Conservation (phyloP, 2,888 invertebrate species). For the Cataglyphis altisquamis region DNA sequence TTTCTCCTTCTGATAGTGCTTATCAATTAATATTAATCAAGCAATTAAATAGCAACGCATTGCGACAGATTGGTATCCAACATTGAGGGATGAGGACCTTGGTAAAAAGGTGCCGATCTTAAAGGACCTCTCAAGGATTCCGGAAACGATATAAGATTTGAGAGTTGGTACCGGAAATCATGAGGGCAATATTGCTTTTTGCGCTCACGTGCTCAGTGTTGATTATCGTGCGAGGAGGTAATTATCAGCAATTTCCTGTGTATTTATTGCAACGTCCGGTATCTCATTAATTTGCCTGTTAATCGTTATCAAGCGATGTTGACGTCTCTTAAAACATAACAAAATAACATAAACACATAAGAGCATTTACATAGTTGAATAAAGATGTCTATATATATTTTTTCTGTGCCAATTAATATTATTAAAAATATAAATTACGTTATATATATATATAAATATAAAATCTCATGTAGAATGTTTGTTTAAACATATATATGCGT, state of each 20-base stretch:
- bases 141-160: constrained; percentile 28
- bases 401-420: background rate
- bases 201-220: constrained; percentile 22
- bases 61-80: background rate
- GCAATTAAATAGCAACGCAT: background rate
- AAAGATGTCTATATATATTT: background rate
- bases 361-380: background rate
- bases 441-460: background rate
- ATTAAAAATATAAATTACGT: background rate
- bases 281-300: constrained; percentile 29
- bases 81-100: constrained; percentile 56
- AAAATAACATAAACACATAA: background rate
- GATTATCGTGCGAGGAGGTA: constrained; percentile 59
- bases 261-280: constrained; percentile 39
- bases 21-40: background rate
- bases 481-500: background rate
- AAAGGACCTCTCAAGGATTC: background rate
- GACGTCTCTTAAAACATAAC: background rate
- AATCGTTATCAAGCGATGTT: background rate
- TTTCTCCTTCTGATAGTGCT: background rate
- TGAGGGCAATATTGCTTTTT: constrained; percentile 42
- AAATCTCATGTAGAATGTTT: background rate
- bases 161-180: background rate
- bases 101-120: constrained; percentile 33
- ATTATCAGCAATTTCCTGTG: constrained; percentile 15